Conservation (phyloP, 1,140 invertebrate genomes). For the Drosophila athabasca region DNA sequence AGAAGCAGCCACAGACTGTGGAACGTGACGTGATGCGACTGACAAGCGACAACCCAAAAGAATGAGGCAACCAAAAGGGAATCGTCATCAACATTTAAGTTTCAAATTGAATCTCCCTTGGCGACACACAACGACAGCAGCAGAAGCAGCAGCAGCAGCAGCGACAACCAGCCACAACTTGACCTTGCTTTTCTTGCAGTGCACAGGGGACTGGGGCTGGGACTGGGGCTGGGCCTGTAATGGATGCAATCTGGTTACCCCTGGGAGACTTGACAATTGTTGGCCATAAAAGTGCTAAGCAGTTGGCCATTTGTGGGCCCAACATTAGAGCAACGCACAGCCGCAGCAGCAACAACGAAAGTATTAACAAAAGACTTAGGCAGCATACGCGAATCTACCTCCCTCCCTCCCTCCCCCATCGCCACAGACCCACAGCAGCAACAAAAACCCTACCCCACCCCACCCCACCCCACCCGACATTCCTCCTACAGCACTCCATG, state of each 20-base stretch:
- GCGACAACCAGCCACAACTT: conserved; percentile 25
- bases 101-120: conserved; percentile 76
- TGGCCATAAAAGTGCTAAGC: conserved; percentile 79
- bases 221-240: not conserved
- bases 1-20: not conserved
- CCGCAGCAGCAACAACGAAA: conserved; percentile 56
- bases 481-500: not conserved
- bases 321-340: conserved; percentile 66
- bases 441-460: too few relatives aligned
- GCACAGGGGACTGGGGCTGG: conserved; percentile 4
- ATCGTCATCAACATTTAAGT: conserved; percentile 72
- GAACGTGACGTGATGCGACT: conserved; percentile 71
- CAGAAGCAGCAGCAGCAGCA: too few relatives aligned
- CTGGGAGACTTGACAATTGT: conserved; percentile 77
- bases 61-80: conserved; percentile 17
- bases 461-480: conserved; percentile 24
- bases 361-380: conserved; percentile 82
- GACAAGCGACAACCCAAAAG: conserved; percentile 24
- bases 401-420: too few relatives aligned
- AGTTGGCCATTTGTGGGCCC: conserved; percentile 69
- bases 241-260: conserved; percentile 33
- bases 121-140: conserved; percentile 24
- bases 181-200: conserved; percentile 68
- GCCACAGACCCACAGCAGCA: too few relatives aligned
- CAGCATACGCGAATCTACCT: conserved; percentile 69